phyloP scores from a whole-genome alignment of 2,888 invertebrate genomes.

The Folsomia candida region DNA sequence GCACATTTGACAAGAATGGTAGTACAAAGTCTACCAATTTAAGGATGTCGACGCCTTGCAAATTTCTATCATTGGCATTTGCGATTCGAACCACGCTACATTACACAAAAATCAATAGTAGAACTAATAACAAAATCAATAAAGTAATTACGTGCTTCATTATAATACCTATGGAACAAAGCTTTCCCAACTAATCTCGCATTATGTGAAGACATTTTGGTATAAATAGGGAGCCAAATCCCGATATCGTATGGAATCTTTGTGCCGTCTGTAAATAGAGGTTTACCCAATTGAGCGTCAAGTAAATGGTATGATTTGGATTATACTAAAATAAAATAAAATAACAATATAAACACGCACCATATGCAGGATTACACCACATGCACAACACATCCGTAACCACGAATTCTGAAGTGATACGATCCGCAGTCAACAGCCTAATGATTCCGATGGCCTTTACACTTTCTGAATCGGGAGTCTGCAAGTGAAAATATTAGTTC shows the following conservation, averaged over 20 bases:
- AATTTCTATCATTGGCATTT: neutral
- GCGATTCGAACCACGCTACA: conserved; percentile 2
- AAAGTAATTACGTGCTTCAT: neutral
- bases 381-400: conserved; percentile 21
- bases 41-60: neutral
- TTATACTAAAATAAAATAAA: no score
- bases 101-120: neutral
- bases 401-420: conserved; percentile 20
- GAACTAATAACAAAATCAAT: neutral
- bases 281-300: no score
- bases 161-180: conserved; percentile 12
- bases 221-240: conserved; percentile 24
- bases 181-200: conserved; percentile 15
- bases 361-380: conserved; percentile 20
- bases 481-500: neutral
- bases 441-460: conserved; percentile 22
- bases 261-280: conserved; percentile 19
- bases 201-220: conserved; percentile 5
- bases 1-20: neutral
- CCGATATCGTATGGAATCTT: conserved; percentile 17
- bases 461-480: conserved; percentile 3
- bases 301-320: no score
- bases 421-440: conserved; percentile 18
- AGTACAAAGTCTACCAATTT: conserved; percentile 13
- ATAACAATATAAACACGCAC: no score